These are phyloP conservation scores for Plodia interpunctella DNA, from an alignment of 1,140 invertebrate species.

Conservation along the genomic window DNA sequence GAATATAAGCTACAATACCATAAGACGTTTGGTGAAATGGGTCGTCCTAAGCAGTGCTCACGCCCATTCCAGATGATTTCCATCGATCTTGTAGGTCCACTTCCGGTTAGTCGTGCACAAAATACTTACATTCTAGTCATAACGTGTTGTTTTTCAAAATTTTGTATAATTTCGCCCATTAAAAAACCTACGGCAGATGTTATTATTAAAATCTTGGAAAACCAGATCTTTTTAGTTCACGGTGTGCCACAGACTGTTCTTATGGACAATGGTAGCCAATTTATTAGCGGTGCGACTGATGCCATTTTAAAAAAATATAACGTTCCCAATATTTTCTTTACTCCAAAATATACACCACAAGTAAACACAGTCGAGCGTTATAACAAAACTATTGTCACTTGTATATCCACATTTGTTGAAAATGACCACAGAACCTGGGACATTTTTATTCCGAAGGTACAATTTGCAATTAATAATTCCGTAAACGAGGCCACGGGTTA, in stretches of 20 bases:
- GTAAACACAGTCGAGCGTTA: conserved; percentile 3
- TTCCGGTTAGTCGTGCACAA: conserved; percentile 6
- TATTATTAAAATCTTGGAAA: conserved; percentile 14
- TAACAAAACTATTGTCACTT: conserved; percentile 12
- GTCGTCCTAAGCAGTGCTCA: conserved; percentile 13
- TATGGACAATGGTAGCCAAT: conserved; percentile 14
- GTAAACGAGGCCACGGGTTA: conserved; percentile 11
- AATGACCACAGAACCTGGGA: conserved; percentile 20
- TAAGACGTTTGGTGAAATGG: conserved; percentile 10
- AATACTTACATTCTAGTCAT: conserved; percentile 8
- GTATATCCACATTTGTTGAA: conserved; percentile 18
- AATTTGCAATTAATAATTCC: conserved; percentile 14
- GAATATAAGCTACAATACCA: background rate
- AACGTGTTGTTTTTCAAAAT: background rate
- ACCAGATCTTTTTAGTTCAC: conserved; percentile 11
- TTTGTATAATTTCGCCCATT: background rate
- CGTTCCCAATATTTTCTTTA: conserved; percentile 7
- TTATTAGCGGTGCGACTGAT: background rate
- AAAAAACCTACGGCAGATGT: background rate
- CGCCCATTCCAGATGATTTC: conserved; percentile 15
- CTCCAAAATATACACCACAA: conserved; percentile 12
- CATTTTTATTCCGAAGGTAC: conserved; percentile 1
- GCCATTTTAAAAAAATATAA: conserved; percentile 10
- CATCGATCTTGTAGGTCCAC: conserved; percentile 10
- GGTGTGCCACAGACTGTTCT: conserved; percentile 14